Evolutionary conservation across 1,140 invertebrate genomes (phyloP).

Genomic region (Varroa destructor): DNA sequence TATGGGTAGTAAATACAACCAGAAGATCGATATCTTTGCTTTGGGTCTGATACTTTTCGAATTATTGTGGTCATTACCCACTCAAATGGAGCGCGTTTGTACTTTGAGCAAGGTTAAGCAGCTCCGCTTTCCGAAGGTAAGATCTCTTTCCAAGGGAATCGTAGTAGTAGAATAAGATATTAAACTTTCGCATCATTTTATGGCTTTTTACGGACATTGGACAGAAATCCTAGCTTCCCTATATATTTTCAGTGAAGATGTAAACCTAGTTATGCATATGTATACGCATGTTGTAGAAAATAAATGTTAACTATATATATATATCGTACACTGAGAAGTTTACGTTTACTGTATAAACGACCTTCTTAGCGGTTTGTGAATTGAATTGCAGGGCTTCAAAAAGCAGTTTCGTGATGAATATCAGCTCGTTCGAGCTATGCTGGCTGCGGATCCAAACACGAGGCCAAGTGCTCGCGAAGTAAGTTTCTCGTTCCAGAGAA

Average conservation of each 20-base stretch:
- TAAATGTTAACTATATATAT: neutral
- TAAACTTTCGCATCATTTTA: neutral
- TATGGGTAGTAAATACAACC: slow-evolving; percentile 60
- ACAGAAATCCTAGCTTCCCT: too few relatives aligned
- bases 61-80: slow-evolving; percentile 69
- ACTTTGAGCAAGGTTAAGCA: slow-evolving; percentile 1
- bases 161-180: neutral
- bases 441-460: slow-evolving; percentile 2
- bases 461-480: slow-evolving; percentile 3
- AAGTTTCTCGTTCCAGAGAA: neutral
- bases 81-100: slow-evolving; percentile 68
- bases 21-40: slow-evolving; percentile 93
- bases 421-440: slow-evolving; percentile 7
- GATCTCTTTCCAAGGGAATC: neutral
- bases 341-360: neutral
- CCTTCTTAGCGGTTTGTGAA: neutral
- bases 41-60: slow-evolving; percentile 87
- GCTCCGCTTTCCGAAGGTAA: slow-evolving; percentile 10
- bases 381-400: neutral
- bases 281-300: neutral
- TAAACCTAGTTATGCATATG: too few relatives aligned
- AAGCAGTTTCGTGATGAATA: slow-evolving; percentile 6
- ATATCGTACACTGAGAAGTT: neutral
- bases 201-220: neutral
- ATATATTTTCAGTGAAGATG: too few relatives aligned